phyloP scores from a whole-genome alignment of 2,113 vertebrate genomes.

The Phocoena sinus region DNA sequence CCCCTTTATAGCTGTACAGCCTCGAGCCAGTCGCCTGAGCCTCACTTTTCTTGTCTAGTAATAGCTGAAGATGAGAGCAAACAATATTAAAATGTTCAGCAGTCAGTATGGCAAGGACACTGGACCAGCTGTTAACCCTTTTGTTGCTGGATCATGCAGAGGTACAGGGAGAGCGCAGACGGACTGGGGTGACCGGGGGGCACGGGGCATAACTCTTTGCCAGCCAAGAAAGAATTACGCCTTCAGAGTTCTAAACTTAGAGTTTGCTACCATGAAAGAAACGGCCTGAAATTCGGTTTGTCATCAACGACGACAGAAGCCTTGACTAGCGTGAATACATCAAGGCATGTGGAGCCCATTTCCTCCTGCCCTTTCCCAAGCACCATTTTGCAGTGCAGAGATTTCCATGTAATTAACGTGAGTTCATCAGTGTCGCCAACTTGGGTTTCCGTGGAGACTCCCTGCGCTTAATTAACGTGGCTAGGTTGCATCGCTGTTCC shows the following conservation, averaged over 20 bases:
- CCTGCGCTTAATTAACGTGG: slow-evolving; percentile 32
- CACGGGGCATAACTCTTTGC: neutral
- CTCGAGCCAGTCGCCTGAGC: accelerated
- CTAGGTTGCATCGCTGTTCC: neutral
- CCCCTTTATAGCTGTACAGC: neutral
- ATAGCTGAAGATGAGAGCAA: neutral
- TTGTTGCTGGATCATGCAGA: neutral
- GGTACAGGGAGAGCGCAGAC: neutral
- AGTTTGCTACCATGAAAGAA: neutral
- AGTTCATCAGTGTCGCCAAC: slow-evolving; percentile 11
- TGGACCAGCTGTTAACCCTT: neutral
- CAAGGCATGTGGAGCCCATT: neutral
- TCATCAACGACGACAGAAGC: accelerated
- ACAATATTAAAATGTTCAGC: neutral
- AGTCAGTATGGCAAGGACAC: neutral
- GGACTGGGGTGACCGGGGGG: neutral
- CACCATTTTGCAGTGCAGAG: neutral
- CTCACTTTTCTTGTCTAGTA: neutral
- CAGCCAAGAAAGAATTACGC: neutral
- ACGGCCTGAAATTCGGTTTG: neutral
- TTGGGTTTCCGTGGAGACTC: slow-evolving; percentile 77
- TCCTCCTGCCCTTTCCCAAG: neutral
- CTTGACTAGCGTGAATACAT: neutral
- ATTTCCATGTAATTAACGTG: slow-evolving; percentile 24
- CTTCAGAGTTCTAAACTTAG: neutral